Evolutionary conservation across 2,113 vertebrate genomes (phyloP), one percentile per base, ranked within the genome.

Genomic region (Alethe castanea): DNA sequence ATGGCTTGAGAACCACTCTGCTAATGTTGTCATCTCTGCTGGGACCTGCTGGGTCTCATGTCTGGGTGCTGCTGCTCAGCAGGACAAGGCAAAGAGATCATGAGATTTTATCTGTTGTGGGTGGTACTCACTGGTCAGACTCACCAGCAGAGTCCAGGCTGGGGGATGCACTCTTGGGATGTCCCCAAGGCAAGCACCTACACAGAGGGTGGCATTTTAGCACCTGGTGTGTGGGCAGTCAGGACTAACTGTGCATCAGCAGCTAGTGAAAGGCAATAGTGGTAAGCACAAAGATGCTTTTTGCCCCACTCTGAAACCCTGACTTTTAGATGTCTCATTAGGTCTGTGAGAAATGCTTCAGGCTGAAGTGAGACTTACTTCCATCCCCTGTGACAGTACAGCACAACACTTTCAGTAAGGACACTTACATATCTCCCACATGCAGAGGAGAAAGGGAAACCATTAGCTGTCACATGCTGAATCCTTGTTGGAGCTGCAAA

Each of bases 201-300:
- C 28, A 19, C 11, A 3, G 26, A 33, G 26, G 15, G 10, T 9
- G n/a, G 11, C 5, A 14, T 42, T 77, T 70, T 15, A 54, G 60
- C 8, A 8, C 33, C 47, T 35, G 14, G 2, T 29, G 19, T 2
- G 1, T 8, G 64, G 62, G 36, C 6, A 14, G 4, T 44, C 56
- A 40, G 45, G 35, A n/a, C 20, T 42, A 36, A 44, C 33, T 35
- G 3, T 8, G 12, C 24, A 18, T 12, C 29, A 31, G 29, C 17
- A 48, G 17, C 31, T 76, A 8, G 19, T n/a, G 53, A 0, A 3
- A 59, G 60, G 28, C 18, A 56, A 3, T 25, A 17, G 18, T 12
- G 24, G 36, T 47, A 57, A 65, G 18, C 35, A 42, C 40, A 29
- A 25, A 90, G 18, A 47, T 36, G 28, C 8, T 79, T 70, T 61